A percentile compares a stretch with the other conserved stretches of the same genome.
Evolutionary conservation across 2,113 vertebrate species (phyloP).

Genomic region (Atherinomorus stipes): DNA sequence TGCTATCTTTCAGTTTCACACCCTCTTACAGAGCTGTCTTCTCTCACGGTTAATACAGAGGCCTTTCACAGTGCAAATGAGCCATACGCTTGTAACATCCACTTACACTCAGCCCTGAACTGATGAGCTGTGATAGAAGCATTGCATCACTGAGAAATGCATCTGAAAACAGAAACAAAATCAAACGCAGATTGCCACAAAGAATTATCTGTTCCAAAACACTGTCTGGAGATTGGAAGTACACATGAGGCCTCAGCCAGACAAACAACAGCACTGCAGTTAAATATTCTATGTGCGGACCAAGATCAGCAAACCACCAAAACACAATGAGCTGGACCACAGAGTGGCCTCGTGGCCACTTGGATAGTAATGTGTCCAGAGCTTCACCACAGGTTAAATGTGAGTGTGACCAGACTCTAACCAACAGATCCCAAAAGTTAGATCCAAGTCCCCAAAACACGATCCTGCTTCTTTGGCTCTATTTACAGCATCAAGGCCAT

Average conservation of each 20-base stretch:
- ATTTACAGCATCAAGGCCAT: slow-evolving; percentile 35
- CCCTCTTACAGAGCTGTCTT: slow-evolving; percentile 23
- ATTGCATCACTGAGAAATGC: slow-evolving; percentile 58
- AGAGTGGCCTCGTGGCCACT: slow-evolving; percentile 55
- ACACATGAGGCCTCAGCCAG: slow-evolving; percentile 37
- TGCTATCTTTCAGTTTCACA: slow-evolving; percentile 33
- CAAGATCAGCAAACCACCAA: slow-evolving; percentile 64
- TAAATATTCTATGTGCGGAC: slow-evolving; percentile 40
- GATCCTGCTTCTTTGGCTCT: slow-evolving; percentile 40
- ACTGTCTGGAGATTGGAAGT: slow-evolving; percentile 50
- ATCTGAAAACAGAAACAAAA: slow-evolving; percentile 44
- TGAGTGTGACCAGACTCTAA: slow-evolving; percentile 62
- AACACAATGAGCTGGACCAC: slow-evolving; percentile 72
- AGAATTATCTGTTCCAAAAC: slow-evolving; percentile 58
- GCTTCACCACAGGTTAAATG: slow-evolving; percentile 70
- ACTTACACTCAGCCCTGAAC: slow-evolving; percentile 37
- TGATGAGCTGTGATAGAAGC: slow-evolving; percentile 50
- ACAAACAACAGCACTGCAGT: slow-evolving; percentile 63
- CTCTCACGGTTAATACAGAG: slow-evolving; percentile 29
- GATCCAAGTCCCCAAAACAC: slow-evolving; percentile 51
- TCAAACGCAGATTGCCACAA: slow-evolving; percentile 55
- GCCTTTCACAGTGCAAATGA: slow-evolving; percentile 43
- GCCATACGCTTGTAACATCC: slow-evolving; percentile 27
- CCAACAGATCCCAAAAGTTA: slow-evolving; percentile 47
- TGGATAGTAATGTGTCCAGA: slow-evolving; percentile 65